Evolutionary conservation across 2,113 vertebrate species (phyloP), one percentile per base, ranked within the genome.

Genomic region (Xenopus laevis): DNA sequence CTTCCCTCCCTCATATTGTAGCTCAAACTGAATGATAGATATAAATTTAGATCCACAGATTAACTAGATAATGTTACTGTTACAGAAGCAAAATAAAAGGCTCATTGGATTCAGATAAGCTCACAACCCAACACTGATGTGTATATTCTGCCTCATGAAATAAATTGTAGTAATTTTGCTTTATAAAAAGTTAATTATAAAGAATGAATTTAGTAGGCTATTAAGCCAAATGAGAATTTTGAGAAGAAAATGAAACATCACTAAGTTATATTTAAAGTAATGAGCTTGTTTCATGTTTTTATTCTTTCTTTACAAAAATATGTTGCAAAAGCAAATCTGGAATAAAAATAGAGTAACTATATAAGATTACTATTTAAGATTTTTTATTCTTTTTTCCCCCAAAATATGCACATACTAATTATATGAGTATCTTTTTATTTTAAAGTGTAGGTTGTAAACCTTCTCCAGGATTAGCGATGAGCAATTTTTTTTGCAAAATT

Each of bases 221-320:
- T 75, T 75, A 62, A 75, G 44, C 65, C 61, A 67, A 68, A 68
- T 68, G 65, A 62, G 15, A 61, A 61, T 53, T 57, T 75, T 63
- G 52, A 68, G 27, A 67, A 52, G 44, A 75, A 75, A 61, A 60
- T 61, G 57, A 75, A 65, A 59, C 23, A 61, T 58, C 65, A 68
- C 55, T 27, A 61, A 68, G 57, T 59, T 68, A 17, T n/a, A 44
- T 65, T 53, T 44, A 47, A 55, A 47, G 12, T 75, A 75, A 68
- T 66, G 60, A 63, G 65, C 73, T 75, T 57, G 53, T 75, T 75
- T 68, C 60, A 75, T 68, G 45, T 74, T 74, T 75, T 68, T 75
- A 65, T 68, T 75, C 73, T 75, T 75, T 75, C 61, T 75, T 75
- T 75, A 75, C 65, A 75, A 75, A 75, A 75, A 68, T 40, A 40